Evolutionary conservation across 2,888 invertebrate species (phyloP).

Genomic region (Cerastis rubricosa): DNA sequence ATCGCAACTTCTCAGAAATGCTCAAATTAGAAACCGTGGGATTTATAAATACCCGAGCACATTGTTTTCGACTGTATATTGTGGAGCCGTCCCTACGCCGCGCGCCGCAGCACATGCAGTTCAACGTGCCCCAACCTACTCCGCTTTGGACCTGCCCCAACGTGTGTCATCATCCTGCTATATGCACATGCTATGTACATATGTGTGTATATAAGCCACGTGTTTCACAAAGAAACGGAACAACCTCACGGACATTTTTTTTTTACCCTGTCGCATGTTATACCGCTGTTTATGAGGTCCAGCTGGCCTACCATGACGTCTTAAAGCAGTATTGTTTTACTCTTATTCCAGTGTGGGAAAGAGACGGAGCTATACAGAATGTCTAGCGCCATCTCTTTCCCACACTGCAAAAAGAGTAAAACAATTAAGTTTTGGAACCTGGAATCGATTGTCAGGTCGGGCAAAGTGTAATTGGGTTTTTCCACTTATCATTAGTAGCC

Average conservation of each 20-base stretch:
- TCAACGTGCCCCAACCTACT: conserved; percentile 53
- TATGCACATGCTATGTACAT: conserved; percentile 9
- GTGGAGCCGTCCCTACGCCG: conserved; percentile 19
- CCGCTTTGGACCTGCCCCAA: conserved; percentile 69
- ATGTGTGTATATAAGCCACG: conserved; percentile 38
- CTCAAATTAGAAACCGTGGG: not conserved
- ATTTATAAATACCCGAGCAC: conserved; percentile 18
- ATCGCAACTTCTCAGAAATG: not conserved
- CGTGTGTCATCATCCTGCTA: conserved; percentile 51
- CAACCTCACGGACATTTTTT: too few species aligned
- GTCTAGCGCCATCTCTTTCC: too few species aligned
- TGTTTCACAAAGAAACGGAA: not conserved
- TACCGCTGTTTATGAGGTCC: not conserved
- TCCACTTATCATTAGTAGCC: too few species aligned
- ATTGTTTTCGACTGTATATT: conserved; percentile 8
- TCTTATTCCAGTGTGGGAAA: too few species aligned
- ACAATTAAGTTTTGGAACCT: too few species aligned
- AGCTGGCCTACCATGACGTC: too few species aligned
- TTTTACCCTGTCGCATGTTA: not conserved
- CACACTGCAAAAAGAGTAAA: too few species aligned
- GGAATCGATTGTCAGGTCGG: not conserved
- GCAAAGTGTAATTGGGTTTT: not conserved
- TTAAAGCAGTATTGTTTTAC: too few species aligned
- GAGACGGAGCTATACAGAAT: too few species aligned
- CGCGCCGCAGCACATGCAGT: conserved; percentile 24